Evolutionary conservation across 2,797 vertebrate genomes (phyloP).

Genomic region (Amblyraja radiata): DNA sequence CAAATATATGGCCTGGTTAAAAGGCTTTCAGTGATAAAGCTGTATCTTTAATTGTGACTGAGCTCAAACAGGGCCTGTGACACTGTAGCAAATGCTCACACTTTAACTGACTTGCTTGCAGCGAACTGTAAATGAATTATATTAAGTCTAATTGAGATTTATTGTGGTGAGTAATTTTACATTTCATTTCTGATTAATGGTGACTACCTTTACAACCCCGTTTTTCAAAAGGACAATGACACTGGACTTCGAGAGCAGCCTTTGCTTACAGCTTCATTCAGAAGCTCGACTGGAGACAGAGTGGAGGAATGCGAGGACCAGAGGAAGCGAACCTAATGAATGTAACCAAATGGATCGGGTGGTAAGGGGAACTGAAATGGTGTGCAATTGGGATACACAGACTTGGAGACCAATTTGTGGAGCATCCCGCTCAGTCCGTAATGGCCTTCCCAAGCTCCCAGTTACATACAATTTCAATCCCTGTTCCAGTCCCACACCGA

Average conservation of each 20-base stretch:
- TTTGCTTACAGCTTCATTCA: neutral
- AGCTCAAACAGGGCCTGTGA: neutral
- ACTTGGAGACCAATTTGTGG: no score
- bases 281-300: neutral
- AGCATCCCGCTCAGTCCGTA: no score
- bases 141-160: slow-evolving; percentile 28
- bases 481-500: no score
- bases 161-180: neutral
- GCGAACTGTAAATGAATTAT: slow-evolving; percentile 1
- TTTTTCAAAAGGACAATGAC: slow-evolving; percentile 27
- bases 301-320: neutral
- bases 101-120: neutral
- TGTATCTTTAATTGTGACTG: neutral
- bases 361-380: no score
- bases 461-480: no score
- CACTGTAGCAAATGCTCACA: neutral
- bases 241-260: no score
- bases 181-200: slow-evolving; percentile 27
- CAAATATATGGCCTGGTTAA: neutral
- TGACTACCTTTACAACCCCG: neutral
- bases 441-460: no score
- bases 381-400: no score
- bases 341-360: neutral
- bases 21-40: neutral
- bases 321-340: neutral